Base-by-base conservation (phyloP, 2,888 invertebrate genomes). In the Protula sp. region DNA sequence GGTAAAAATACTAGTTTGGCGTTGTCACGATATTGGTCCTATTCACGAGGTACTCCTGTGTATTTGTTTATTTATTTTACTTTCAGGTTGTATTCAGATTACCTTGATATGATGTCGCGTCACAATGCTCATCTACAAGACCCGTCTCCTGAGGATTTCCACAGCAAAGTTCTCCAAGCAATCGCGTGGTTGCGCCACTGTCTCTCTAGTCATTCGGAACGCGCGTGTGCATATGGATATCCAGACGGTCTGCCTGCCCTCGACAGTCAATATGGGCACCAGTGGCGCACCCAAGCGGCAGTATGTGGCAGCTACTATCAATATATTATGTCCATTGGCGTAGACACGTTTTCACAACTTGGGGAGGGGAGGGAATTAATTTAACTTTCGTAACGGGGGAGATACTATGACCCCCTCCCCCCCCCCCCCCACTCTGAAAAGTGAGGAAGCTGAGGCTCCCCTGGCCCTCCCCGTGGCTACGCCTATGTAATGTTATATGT, bases 231-330 rank as follows among this genome's bases (percentile, higher is more conserved):
- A 22, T 28, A 24, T 55, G 24, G 26, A 22, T 24, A 31, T 5
- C 31, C 3, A 45, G 30, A 45, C 26, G 24, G 3, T 26, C 52
- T 9, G 26, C 52, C 52, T 52, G n/a, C 9, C 0, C 2, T 52
- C 26, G 52, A 26, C 24, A 3, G n/a, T 52, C 9, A 14, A 19
- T 14, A 19, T 14, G 9, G 19, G 9, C 9, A 24, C 5, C 22
- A 50, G 5, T 19, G 19, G 19, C 9, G 5, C 9, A n/a, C 5
- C 5, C 50, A 50, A 9, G 9, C 24, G 22, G 24, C n/a, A 14
- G 50, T 24, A 50, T 4, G 3, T n/a, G 26, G 55, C 45, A 22
- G 5, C 0, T 54, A 52, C 27, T 28, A 80, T 81, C 27, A 75
- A n/a, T n/a, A n/a, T n/a, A n/a, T n/a, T n/a, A n/a, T n/a, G n/a